These are phyloP conservation scores for Eolophus roseicapilla DNA, from an alignment of 2,113 vertebrate species.

Conservation along the genomic window DNA sequence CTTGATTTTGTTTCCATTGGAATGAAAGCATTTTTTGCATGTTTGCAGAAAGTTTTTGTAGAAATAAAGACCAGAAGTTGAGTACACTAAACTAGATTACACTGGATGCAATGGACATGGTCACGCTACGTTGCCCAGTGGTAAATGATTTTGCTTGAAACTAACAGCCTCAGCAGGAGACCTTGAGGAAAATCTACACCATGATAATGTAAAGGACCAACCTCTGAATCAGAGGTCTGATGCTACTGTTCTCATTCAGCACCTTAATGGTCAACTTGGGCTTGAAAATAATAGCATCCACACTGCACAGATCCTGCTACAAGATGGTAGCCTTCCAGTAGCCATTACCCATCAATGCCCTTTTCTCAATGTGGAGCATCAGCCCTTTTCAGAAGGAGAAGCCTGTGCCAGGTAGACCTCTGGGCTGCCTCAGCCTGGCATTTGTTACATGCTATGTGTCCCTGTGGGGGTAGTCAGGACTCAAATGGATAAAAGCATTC, in stretches of 20 bases:
- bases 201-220: neutral
- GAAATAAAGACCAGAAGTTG: neutral
- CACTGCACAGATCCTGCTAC: rapidly evolving
- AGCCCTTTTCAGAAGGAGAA: neutral
- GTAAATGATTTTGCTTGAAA: neutral
- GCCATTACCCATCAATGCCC: neutral
- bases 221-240: neutral
- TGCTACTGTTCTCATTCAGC: neutral
- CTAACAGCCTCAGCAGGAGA: neutral
- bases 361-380: neutral
- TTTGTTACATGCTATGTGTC: neutral
- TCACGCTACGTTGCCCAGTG: neutral
- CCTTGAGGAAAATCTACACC: neutral
- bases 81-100: neutral
- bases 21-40: neutral
- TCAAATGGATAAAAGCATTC: neutral
- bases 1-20: neutral
- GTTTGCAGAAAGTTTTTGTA: neutral
- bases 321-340: neutral
- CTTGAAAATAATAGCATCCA: neutral
- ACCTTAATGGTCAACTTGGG: neutral
- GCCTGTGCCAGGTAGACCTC: neutral
- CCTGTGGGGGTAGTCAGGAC: neutral
- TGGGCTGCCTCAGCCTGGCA: neutral
- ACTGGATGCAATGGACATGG: neutral